Evolutionary conservation across 2,113 vertebrate species (phyloP), one percentile per base, ranked within the genome.

Genomic region (Archocentrus centrarchus): DNA sequence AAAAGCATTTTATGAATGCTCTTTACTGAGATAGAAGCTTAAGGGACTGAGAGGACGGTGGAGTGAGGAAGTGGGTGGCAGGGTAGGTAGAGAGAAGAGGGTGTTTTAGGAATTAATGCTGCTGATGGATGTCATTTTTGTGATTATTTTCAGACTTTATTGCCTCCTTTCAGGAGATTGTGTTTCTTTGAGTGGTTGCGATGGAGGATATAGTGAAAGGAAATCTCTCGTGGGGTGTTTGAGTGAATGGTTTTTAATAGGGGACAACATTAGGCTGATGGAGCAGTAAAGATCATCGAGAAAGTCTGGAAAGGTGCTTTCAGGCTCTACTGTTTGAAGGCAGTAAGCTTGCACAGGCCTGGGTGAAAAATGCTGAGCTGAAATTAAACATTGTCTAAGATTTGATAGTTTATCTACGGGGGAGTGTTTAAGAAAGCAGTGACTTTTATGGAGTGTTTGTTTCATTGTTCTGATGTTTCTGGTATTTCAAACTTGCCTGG

Each of bases 1-100:
- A 91, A 86, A 93, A 92, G 91, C 90, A 73, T 93, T 93, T 93
- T 86, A 84, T 92, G 91, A 93, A 88, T 75, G 86, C 88, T 91
- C 88, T 90, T 91, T 91, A 86, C 81, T 66, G 85, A 68, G 89
- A 89, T 79, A 35, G 89, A 79, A 80, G 87, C 83, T 86, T 41
- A 88, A 86, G 59, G 80, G 78, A 83, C 84, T 32, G 80, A 37
- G 84, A 60, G 75, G 84, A 58, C 1, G 66, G 85, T 6, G 85
- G 32, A 60, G 70, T 27, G 86, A 37, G 58, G 61, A 2, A 17
- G 22, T 2, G 59, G 37, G 32, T 9, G 64, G 32, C 75, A 2
- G 63, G 24, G 17, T 1, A 18, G 62, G 75, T 5, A 18, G 20
- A 47, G 62, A 61, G 55, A 68, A 75, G 76, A 62, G 73, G 53